Evolutionary conservation across 2,797 vertebrate species (phyloP), one percentile per base, ranked within the genome.

Genomic region (Eulemur coronatus): DNA sequence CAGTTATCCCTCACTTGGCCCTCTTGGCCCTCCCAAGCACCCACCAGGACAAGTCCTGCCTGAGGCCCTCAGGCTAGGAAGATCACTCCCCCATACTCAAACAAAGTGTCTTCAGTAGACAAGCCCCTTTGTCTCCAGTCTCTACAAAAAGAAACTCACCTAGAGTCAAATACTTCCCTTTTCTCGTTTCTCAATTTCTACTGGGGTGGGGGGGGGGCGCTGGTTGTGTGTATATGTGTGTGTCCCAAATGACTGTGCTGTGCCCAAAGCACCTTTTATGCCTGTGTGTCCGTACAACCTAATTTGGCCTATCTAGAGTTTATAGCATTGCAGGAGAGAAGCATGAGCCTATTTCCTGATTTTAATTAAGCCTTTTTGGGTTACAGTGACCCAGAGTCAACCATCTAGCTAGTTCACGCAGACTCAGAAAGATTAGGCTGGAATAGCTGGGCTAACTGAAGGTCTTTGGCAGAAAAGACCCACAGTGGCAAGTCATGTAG

Each of bases 281-380:
- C 28, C n/a, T 89, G 35, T 72, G 35, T 79, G 61, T 84, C 67
- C 69, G 96, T 85, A 69, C 52, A 89, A 63, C 65, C 69, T 76
- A 65, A 91, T 93, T 89, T 91, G 61, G 43, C 38, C 17, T 72
- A 72, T 92, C 82, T 89, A 70, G 85, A 73, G 46, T 86, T 91
- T 79, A 72, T 30, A 94, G 63, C 78, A 84, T 84, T 79, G 43
- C 43, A 73, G 85, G 59, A 95, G 55, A 97, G 22, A 20, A 63
- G 11, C 28, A 72, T 52, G 57, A 92, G 78, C n/a, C 65, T 81
- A 78, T 87, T 90, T 92, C 88, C 67, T 41, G 52, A 90, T 80
- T 95, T 96, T 94, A 93, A 96, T 96, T 72, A 91, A 96, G 93
- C 14, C 57, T 87, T 96, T 94, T 91, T 79, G 89, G 94, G 89